phyloP scores from a whole-genome alignment of 2,113 vertebrate genomes.

The Mesocricetus auratus region DNA sequence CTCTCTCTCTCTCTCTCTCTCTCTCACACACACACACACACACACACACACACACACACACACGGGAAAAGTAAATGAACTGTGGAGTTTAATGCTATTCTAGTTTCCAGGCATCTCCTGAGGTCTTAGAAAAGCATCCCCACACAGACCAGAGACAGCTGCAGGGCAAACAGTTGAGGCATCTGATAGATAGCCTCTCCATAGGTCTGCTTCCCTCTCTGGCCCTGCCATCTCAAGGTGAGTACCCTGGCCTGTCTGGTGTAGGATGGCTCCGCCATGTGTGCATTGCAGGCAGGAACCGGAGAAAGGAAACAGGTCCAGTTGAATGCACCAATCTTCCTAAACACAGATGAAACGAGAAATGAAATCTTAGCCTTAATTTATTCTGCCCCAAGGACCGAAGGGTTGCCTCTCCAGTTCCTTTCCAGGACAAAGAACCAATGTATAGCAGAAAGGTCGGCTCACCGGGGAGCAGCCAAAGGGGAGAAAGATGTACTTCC shows the following conservation, averaged over 20 bases:
- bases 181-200: neutral
- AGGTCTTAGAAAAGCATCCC: neutral
- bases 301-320: neutral
- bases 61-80: neutral
- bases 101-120: neutral
- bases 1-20: too few species aligned
- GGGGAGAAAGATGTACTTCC: neutral
- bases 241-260: neutral
- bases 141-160: neutral
- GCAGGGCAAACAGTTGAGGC: neutral
- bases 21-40: too few species aligned
- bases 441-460: neutral
- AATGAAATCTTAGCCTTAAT: slow-evolving; percentile 17
- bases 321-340: neutral
- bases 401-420: neutral
- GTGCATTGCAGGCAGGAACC: neutral
- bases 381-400: neutral
- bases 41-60: too few species aligned
- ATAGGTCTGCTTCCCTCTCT: neutral
- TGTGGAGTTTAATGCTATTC: neutral
- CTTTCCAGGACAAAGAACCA: slow-evolving; percentile 21
- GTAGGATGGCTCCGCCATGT: neutral
- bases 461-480: neutral
- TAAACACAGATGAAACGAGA: neutral
- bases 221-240: neutral